Percentiles rank a stretch among this genome's conserved stretches.
Evolutionary conservation across 2,888 invertebrate genomes (phyloP).

Genomic region (Eupelmus urozonus): DNA sequence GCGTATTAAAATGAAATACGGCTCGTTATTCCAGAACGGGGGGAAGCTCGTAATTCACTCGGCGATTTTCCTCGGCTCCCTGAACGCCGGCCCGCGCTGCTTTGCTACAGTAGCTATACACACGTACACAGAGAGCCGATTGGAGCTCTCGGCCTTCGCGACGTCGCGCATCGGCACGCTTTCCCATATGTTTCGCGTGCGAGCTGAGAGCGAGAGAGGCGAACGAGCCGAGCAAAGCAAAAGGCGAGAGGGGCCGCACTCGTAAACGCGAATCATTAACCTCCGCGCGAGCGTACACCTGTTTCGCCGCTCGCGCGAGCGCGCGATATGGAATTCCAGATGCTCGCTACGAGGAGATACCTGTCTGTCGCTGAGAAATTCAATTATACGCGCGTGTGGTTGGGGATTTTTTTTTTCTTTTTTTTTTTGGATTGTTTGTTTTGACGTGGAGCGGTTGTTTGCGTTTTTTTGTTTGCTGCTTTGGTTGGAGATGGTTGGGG

Average conservation of each 20-base stretch:
- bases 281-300: conserved; percentile 62
- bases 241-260: conserved; percentile 49
- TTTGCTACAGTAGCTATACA: background rate
- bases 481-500: too few species aligned
- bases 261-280: conserved; percentile 66
- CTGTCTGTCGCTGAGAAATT: conserved; percentile 52
- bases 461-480: conserved; percentile 7
- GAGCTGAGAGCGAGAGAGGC: background rate
- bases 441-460: too few species aligned
- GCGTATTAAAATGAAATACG: conserved; percentile 47
- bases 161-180: conserved; percentile 27
- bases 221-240: conserved; percentile 37
- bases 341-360: too few species aligned
- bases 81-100: background rate
- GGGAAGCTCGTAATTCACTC: conserved; percentile 41
- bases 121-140: too few species aligned
- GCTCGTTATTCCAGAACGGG: conserved; percentile 24
- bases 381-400: background rate
- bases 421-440: background rate
- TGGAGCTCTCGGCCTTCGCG: too few species aligned
- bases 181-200: conserved; percentile 25
- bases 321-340: too few species aligned
- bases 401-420: conserved; percentile 11
- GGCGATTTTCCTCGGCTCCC: conserved; percentile 28
- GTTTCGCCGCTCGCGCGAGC: conserved; percentile 62